Base-by-base conservation (phyloP, 2,797 vertebrate species). In the Eutrigla gurnardus region DNA sequence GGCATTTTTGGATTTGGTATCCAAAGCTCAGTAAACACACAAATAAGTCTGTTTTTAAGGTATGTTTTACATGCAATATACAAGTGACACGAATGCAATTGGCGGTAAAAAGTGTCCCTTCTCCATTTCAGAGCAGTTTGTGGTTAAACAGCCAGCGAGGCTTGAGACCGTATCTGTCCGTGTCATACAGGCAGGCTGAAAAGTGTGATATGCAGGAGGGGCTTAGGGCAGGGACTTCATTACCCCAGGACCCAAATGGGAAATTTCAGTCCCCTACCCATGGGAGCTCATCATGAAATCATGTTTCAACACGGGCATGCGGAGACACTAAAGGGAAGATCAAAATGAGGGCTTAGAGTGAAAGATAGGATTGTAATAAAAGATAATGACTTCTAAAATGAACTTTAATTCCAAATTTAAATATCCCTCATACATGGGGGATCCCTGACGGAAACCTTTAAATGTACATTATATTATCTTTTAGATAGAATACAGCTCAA, bases 161-260 rank as follows among this genome's bases (percentile, higher is more conserved):
- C 83, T 79, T 55, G 81, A 71, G 86, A 85, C 67, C 58, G 5
- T 90, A 91, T 91, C 85, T 83, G 64, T 82, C 84, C n/a, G 74
- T 65, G 6, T 78, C 89, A 89, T 72, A 65, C 79, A 87, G 59
- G 57, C 71, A 40, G 69, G 11, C 79, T 85, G 64, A 69, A 65
- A 81, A 83, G 64, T 11, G 25, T 4, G 66, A 80, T 75, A 25
- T 86, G 88, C 78, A 73, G 68, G 80, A 82, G 68, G 80, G 81
- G 68, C 73, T 60, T 10, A 64, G 65, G 78, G 80, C 70, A 74
- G 67, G 45, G 77, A 79, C 78, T 88, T 88, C 85, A 90, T 85
- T 85, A 82, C 69, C 67, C 37, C n/a, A 36, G 12, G n/a, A 77
- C 75, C 59, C 64, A 79, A 75, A 86, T 70, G 73, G 66, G 75